Base-by-base conservation (phyloP, 2,888 invertebrate genomes). In the Pemphredon lugubris region DNA sequence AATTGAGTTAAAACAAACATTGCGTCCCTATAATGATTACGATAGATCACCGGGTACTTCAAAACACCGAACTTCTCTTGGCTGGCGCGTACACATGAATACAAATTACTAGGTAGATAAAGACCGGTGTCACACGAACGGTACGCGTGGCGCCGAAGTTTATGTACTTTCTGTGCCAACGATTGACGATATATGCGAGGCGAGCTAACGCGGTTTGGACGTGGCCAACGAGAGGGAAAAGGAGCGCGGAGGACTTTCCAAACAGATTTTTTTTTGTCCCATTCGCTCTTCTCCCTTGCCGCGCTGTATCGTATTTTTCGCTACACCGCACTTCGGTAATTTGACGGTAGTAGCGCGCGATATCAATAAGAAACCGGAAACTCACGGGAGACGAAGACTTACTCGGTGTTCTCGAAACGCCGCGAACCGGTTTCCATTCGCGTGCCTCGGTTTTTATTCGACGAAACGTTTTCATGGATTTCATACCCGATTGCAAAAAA, bases 1-100 rank as follows among this genome's bases (percentile, higher is more conserved):
- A 71, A 68, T 71, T 45, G 39, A 32, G 55, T 51, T 68, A 61
- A 68, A 68, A 68, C 68, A 68, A 68, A 57, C 68, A 71, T 71
- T 50, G 34, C 55, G 1, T 39, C 11, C 20, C 34, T 20, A 39
- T 40, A 40, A 71, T 44, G 60, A 23, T 44, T 26, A 55, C 40
- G 18, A 23, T 71, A 57, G 57, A 71, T 71, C 61, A 68, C 34
- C 58, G 51, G 61, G 55, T 34, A 61, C 37, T 54, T 61, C 40
- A 47, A 50, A 57, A 55, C 55, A 21, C 45, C 50, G 16, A 26
- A 50, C 57, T 30, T 18, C 26, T 26, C 51, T 5, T 40, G 45
- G 18, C 55, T 58, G 21, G 20, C 39, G 16, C 63, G 21, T 39
- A 20, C 14, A 23, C 51, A 57, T 61, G 68, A 61, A 68, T 71